phyloP scores from a whole-genome alignment of 2,888 invertebrate species.

The Noctua pronuba region DNA sequence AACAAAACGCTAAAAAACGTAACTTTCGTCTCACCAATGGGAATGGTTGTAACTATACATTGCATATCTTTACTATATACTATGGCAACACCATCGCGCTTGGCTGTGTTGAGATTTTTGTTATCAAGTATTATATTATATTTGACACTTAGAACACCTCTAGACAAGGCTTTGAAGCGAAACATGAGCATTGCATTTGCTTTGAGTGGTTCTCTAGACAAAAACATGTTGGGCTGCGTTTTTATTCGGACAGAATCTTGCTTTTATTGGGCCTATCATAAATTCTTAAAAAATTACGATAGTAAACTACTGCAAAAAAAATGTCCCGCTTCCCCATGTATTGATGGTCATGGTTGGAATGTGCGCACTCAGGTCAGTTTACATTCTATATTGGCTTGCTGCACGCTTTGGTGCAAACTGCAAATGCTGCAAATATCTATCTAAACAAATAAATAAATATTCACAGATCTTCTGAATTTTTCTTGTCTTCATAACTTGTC shows the following conservation, averaged over 20 bases:
- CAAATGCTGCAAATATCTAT: too few species aligned
- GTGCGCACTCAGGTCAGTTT: too few species aligned
- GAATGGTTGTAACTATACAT: slow-evolving; percentile 64
- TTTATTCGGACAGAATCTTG: background rate
- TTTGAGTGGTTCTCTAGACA: background rate
- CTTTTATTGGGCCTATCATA: background rate
- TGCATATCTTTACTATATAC: slow-evolving; percentile 44
- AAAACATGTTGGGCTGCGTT: background rate
- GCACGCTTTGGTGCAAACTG: too few species aligned
- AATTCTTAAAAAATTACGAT: background rate
- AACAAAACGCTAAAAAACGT: slow-evolving; percentile 40
- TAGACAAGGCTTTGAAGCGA: background rate
- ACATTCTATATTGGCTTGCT: background rate
- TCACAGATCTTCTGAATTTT: background rate
- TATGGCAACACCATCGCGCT: slow-evolving; percentile 36
- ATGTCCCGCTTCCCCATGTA: background rate
- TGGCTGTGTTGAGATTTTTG: slow-evolving; percentile 67
- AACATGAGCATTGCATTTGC: background rate
- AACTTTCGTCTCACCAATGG: slow-evolving; percentile 79
- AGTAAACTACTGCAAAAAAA: background rate
- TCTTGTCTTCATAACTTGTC: background rate
- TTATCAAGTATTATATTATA: slow-evolving; percentile 5
- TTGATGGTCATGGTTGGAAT: background rate
- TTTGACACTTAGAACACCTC: slow-evolving; percentile 2
- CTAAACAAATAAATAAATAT: too few species aligned